phyloP scores from a whole-genome alignment of 2,113 vertebrate genomes.

The Brachyistius frenatus region DNA sequence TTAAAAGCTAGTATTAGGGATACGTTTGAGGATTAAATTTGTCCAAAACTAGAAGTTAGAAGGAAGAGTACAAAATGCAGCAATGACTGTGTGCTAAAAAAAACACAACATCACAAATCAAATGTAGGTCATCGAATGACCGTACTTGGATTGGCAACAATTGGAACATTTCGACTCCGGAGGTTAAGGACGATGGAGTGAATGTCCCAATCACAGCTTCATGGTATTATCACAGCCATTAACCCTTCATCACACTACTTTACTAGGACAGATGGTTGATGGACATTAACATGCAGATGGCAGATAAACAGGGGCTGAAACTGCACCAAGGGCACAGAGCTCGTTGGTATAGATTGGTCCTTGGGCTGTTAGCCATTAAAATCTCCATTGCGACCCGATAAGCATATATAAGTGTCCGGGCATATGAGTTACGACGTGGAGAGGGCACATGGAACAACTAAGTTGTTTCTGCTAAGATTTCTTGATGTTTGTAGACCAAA shows the following conservation, averaged over 20 bases:
- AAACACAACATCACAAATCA: no score
- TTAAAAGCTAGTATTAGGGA: neutral
- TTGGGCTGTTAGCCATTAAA: constrained; percentile 35
- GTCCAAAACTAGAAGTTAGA: no score
- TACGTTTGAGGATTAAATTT: no score
- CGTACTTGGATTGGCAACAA: neutral
- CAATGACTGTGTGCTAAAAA: neutral
- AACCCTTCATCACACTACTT: constrained; percentile 18
- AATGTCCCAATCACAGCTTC: neutral
- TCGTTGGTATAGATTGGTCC: constrained; percentile 28
- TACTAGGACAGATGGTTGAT: constrained; percentile 38
- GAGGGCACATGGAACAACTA: neutral
- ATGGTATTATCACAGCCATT: constrained; percentile 13
- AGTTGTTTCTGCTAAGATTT: neutral
- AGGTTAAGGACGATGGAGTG: neutral
- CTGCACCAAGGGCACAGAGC: constrained; percentile 26
- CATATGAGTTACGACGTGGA: constrained; percentile 5
- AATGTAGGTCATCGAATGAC: neutral
- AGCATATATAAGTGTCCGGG: neutral
- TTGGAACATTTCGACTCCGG: neutral
- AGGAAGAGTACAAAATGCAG: neutral
- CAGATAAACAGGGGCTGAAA: constrained; percentile 10
- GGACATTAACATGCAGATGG: constrained; percentile 22
- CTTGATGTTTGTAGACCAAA: neutral
- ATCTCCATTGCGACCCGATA: constrained; percentile 8